Evolutionary conservation across 2,888 invertebrate genomes (phyloP).

Genomic region (Sphaerophoria rueppellii): DNA sequence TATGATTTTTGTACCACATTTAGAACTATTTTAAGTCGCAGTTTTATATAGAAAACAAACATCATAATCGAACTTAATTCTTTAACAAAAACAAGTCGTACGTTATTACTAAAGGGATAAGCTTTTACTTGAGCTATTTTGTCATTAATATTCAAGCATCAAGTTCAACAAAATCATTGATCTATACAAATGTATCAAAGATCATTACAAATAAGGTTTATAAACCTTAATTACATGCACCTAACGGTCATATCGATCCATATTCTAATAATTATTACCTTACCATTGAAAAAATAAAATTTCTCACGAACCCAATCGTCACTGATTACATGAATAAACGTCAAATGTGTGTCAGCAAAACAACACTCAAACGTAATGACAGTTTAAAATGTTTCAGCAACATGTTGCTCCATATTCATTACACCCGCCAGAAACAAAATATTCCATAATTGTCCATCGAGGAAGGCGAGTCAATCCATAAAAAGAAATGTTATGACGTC

Average conservation of each 20-base stretch:
- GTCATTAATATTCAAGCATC: too few species aligned
- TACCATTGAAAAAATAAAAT: conserved; percentile 31
- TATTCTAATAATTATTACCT: conserved; percentile 35
- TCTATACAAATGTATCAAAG: too few species aligned
- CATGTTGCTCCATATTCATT: conserved; percentile 37
- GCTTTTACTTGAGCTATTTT: too few species aligned
- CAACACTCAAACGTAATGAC: background rate
- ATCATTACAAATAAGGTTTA: too few species aligned
- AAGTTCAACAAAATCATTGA: background rate
- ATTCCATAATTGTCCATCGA: conserved; percentile 23
- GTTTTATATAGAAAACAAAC: too few species aligned
- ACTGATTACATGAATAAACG: conserved; percentile 25
- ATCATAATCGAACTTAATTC: too few species aligned
- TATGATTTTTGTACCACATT: too few species aligned
- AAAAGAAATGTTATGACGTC: conserved; percentile 67
- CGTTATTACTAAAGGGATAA: too few species aligned
- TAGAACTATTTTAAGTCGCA: too few species aligned
- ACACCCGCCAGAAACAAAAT: conserved; percentile 6
- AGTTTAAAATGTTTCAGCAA: conserved; percentile 44
- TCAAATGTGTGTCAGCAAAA: conserved; percentile 15
- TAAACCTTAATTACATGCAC: background rate
- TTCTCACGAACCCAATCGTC: conserved; percentile 21
- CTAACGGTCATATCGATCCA: conserved; percentile 18
- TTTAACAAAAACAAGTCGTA: too few species aligned
- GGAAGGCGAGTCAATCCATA: background rate